These are phyloP conservation scores for Tautogolabrus adspersus DNA, from an alignment of 2,113 vertebrate genomes.

Conservation along the genomic window DNA sequence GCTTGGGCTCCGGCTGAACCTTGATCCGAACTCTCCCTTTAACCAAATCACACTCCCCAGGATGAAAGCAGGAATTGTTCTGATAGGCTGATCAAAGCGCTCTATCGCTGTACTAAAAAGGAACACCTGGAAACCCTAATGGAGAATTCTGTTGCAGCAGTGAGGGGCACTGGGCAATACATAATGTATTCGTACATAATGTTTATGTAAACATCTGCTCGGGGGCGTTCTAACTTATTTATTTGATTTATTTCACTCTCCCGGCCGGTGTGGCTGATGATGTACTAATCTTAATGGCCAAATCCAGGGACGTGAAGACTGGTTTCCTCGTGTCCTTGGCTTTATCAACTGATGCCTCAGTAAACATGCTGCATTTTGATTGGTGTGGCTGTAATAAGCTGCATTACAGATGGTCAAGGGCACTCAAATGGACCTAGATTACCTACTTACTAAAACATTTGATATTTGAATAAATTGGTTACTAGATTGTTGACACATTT, in stretches of 20 bases:
- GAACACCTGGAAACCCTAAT: slow-evolving; percentile 80
- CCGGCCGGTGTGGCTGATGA: slow-evolving; percentile 63
- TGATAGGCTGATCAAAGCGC: slow-evolving; percentile 82
- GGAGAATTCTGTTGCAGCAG: slow-evolving; percentile 69
- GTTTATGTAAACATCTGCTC: slow-evolving; percentile 83
- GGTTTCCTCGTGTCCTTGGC: slow-evolving; percentile 33
- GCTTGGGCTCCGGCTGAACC: slow-evolving; percentile 71
- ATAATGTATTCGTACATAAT: slow-evolving; percentile 78
- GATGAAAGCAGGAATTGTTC: slow-evolving; percentile 83
- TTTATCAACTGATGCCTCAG: slow-evolving; percentile 35
- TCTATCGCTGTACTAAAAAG: slow-evolving; percentile 73
- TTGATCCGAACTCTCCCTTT: slow-evolving; percentile 76
- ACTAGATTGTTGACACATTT: slow-evolving; percentile 5
- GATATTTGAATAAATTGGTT: slow-evolving; percentile 3
- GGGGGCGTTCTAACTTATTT: slow-evolving; percentile 75
- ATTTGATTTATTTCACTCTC: slow-evolving; percentile 67
- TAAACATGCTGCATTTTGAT: slow-evolving; percentile 24
- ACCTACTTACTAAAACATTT: background rate
- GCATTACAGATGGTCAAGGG: slow-evolving; percentile 18
- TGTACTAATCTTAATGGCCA: slow-evolving; percentile 67
- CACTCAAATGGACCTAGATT: slow-evolving; percentile 13
- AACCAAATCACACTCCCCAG: slow-evolving; percentile 73
- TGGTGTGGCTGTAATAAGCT: slow-evolving; percentile 1
- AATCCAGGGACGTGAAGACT: slow-evolving; percentile 39
- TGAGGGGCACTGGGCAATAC: slow-evolving; percentile 71